phyloP scores from a whole-genome alignment of 2,113 vertebrate genomes.

The Stegastes partitus region DNA sequence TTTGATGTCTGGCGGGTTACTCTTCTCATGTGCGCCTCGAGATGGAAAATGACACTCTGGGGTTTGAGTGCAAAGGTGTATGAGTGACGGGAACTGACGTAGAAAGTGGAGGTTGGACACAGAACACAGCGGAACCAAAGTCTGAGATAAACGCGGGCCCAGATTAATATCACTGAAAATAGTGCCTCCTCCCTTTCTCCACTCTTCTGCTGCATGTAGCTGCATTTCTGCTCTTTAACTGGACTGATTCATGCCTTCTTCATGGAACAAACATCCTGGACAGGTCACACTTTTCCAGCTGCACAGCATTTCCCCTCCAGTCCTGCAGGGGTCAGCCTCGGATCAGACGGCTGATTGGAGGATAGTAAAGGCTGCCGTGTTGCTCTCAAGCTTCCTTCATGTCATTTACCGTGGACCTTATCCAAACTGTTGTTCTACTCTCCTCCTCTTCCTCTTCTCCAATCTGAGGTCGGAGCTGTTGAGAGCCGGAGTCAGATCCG shows the following conservation, averaged over 20 bases:
- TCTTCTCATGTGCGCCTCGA: constrained; percentile 42
- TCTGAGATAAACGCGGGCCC: no score
- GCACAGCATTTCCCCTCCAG: constrained; percentile 36
- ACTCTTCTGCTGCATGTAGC: background rate
- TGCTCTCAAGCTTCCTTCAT: constrained; percentile 12
- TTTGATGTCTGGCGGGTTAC: constrained; percentile 52
- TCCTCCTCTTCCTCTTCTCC: background rate
- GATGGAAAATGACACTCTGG: constrained; percentile 56
- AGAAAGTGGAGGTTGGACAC: no score
- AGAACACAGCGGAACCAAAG: background rate
- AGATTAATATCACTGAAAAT: no score
- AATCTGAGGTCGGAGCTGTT: background rate
- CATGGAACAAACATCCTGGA: background rate
- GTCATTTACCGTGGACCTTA: background rate
- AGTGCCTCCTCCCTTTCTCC: background rate
- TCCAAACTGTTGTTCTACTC: background rate
- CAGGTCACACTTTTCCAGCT: background rate
- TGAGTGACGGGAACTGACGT: constrained; percentile 53
- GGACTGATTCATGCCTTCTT: background rate
- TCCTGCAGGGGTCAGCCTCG: constrained; percentile 72
- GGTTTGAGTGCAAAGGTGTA: constrained; percentile 39
- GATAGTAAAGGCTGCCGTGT: constrained; percentile 12
- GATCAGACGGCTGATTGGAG: constrained; percentile 24
- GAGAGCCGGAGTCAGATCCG: background rate
- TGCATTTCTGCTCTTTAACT: background rate